phyloP scores from a whole-genome alignment of 2,113 vertebrate genomes.

The Barnardius zonarius region DNA sequence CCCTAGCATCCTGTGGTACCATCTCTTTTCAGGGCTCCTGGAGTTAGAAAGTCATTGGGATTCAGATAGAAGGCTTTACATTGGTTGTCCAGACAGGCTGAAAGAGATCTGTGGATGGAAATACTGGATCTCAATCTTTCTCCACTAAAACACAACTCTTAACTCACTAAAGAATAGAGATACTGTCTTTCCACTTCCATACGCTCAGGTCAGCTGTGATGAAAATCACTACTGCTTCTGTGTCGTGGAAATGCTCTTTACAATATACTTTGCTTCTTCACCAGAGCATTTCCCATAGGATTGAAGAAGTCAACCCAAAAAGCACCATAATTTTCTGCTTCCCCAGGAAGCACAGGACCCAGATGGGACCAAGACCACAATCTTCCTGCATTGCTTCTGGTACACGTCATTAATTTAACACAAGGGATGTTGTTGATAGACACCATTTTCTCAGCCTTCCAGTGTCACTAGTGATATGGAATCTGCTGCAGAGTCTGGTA shows the following conservation, averaged over 20 bases:
- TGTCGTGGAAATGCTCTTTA: background rate
- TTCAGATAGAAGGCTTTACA: background rate
- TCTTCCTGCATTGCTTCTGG: constrained; percentile 33
- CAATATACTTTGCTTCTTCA: background rate
- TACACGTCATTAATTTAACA: constrained; percentile 46
- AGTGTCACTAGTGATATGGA: background rate
- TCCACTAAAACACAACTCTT: background rate
- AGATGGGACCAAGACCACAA: constrained; percentile 31
- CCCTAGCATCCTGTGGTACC: background rate
- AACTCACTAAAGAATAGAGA: background rate
- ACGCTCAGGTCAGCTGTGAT: background rate
- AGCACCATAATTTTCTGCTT: background rate
- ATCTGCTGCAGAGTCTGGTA: background rate
- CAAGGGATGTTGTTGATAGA: constrained; percentile 39
- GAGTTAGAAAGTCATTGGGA: background rate
- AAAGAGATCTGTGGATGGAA: background rate
- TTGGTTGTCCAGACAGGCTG: background rate
- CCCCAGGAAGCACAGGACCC: background rate
- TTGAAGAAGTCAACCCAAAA: background rate
- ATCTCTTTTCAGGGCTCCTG: background rate
- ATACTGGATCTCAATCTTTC: background rate
- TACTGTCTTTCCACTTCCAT: background rate
- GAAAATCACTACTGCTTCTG: background rate
- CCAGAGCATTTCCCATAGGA: background rate
- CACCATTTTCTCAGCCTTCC: constrained; percentile 40